Evolutionary conservation across 2,113 vertebrate genomes (phyloP).

Genomic region (Clarias macrocephalus): DNA sequence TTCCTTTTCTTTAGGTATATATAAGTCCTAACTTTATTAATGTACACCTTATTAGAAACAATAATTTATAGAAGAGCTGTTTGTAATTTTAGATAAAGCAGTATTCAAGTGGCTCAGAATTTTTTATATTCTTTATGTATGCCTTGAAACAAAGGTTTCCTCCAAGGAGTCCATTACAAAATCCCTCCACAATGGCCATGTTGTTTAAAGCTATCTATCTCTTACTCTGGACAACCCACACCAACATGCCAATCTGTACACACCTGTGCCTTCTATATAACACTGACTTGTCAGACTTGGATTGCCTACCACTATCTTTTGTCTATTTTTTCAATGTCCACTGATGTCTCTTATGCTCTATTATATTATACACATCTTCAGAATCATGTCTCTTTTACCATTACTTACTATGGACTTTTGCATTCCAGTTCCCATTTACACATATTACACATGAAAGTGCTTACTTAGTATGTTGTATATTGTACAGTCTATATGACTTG

Average conservation of each 20-base stretch:
- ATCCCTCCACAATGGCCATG: background rate
- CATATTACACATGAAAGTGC: background rate
- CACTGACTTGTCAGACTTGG: background rate
- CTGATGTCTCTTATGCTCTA: background rate
- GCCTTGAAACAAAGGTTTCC: background rate
- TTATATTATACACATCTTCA: background rate
- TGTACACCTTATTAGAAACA: background rate
- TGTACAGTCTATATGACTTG: background rate
- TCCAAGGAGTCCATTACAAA: background rate
- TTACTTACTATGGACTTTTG: background rate
- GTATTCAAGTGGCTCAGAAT: background rate
- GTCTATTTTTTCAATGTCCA: background rate
- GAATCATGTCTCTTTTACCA: background rate
- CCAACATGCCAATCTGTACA: background rate
- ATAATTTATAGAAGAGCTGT: background rate
- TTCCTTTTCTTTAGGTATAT: background rate
- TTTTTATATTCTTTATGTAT: background rate
- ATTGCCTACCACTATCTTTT: background rate
- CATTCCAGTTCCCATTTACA: background rate
- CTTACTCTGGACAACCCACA: background rate
- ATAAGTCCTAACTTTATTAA: background rate
- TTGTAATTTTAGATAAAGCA: background rate
- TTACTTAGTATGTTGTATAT: background rate
- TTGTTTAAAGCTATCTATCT: background rate
- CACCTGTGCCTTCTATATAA: background rate